Percentiles rank a stretch among this genome's conserved stretches.
Evolutionary conservation across 2,888 invertebrate genomes (phyloP).

Genomic region (Limnephilus auricula): DNA sequence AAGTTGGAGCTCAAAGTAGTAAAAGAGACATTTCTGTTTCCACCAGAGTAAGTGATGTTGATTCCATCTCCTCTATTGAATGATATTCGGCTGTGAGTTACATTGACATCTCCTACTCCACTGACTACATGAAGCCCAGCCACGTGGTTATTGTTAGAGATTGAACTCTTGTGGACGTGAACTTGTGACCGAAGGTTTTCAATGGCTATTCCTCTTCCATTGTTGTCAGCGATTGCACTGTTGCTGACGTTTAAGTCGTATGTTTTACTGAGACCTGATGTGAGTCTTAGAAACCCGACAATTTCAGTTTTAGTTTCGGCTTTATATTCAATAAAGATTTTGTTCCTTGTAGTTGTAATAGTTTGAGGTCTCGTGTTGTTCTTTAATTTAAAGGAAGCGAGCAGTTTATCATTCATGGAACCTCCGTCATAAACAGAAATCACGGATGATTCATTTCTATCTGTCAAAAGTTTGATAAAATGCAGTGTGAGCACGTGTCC

Average conservation of each 20-base stretch:
- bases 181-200: conserved; percentile 93
- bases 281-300: conserved; percentile 87
- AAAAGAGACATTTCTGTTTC: conserved; percentile 93
- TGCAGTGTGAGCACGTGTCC: conserved; percentile 92
- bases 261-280: conserved; percentile 86
- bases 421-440: conserved; percentile 90
- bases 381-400: conserved; percentile 84
- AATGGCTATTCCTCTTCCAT: conserved; percentile 95
- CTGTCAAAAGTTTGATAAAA: conserved; percentile 88
- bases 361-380: conserved; percentile 94
- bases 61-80: conserved; percentile 96
- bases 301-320: conserved; percentile 86
- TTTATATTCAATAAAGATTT: conserved; percentile 87
- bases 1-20: conserved; percentile 91
- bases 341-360: conserved; percentile 88
- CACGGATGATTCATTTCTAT: conserved; percentile 84
- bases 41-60: conserved; percentile 97
- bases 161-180: conserved; percentile 89
- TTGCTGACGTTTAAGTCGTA: conserved; percentile 93
- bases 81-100: conserved; percentile 92
- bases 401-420: conserved; percentile 82
- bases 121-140: conserved; percentile 93
- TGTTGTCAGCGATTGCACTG: conserved; percentile 91
- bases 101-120: conserved; percentile 95
- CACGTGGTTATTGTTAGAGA: conserved; percentile 92